Conservation (phyloP, 2,888 invertebrate species). For the Rhopalosiphum nymphaeae region DNA sequence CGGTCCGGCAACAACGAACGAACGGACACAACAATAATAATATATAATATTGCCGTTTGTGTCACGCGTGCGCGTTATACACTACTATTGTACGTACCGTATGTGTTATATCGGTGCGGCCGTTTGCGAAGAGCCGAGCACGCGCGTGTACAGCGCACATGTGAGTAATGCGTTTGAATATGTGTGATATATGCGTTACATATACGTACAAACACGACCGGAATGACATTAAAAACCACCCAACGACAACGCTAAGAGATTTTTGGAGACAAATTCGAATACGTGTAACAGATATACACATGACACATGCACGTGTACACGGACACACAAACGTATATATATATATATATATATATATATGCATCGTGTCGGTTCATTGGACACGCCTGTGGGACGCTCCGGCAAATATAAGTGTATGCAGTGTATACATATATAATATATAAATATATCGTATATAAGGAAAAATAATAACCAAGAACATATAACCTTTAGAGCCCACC, state of each 20-base stretch:
- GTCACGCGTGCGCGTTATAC: not conserved
- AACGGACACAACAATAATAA: not conserved
- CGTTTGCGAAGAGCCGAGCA: not conserved
- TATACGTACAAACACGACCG: not conserved
- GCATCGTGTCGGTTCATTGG: constrained; percentile 48
- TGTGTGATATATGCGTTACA: not conserved
- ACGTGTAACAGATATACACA: not conserved
- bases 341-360: not conserved
- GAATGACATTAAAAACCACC: constrained; percentile 47
- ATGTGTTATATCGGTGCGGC: not conserved
- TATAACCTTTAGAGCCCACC: constrained; percentile 58
- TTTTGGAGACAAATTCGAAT: constrained; percentile 33
- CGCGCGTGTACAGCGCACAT: not conserved
- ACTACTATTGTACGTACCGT: not conserved
- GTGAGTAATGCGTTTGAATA: not conserved
- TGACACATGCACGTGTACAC: not conserved
- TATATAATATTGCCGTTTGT: not conserved
- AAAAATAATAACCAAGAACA: constrained; percentile 11
- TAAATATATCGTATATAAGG: not conserved
- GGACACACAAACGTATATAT: not conserved
- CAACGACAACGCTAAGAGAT: not conserved
- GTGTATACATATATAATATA: not conserved
- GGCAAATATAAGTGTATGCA: not conserved
- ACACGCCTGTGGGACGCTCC: constrained; percentile 38
- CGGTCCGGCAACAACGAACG: not conserved